Conservation (phyloP, 2,113 vertebrate species). For the Pterophyllum scalare region DNA sequence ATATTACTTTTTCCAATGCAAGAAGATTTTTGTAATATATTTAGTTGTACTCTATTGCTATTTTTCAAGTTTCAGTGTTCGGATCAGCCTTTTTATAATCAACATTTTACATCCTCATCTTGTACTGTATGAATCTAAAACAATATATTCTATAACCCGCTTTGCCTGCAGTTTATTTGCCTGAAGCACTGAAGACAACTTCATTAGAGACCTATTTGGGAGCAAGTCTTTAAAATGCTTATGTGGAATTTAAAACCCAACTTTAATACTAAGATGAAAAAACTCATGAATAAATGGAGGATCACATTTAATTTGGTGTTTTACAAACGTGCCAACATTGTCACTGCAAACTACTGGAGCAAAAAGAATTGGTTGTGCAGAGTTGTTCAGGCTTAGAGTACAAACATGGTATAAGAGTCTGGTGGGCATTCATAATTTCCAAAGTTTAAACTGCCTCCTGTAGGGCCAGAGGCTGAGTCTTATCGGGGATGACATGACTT, state of each 20-base stretch:
- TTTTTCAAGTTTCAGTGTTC: background rate
- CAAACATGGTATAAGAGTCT: conserved; percentile 45
- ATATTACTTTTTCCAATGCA: background rate
- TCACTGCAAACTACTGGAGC: conserved; percentile 37
- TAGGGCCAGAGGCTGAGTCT: conserved; percentile 59
- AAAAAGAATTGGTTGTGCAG: conserved; percentile 33
- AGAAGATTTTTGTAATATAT: background rate
- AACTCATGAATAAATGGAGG: conserved; percentile 56
- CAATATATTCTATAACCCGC: background rate
- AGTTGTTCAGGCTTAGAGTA: conserved; percentile 35
- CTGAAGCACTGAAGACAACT: conserved; percentile 14
- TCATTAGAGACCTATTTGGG: conserved; percentile 1
- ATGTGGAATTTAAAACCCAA: background rate
- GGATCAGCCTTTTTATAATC: conserved; percentile 3
- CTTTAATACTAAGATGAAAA: conserved; percentile 7
- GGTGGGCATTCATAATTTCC: conserved; percentile 63
- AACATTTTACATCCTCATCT: background rate
- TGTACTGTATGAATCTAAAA: background rate
- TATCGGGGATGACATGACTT: conserved; percentile 68
- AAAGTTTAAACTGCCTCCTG: conserved; percentile 66
- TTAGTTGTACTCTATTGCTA: background rate
- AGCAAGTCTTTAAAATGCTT: conserved; percentile 9
- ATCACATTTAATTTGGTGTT: conserved; percentile 60
- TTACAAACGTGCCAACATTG: conserved; percentile 51
- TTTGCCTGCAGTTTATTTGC: background rate